Conservation (phyloP, 2,888 invertebrate genomes). For the Clanis bilineata region DNA sequence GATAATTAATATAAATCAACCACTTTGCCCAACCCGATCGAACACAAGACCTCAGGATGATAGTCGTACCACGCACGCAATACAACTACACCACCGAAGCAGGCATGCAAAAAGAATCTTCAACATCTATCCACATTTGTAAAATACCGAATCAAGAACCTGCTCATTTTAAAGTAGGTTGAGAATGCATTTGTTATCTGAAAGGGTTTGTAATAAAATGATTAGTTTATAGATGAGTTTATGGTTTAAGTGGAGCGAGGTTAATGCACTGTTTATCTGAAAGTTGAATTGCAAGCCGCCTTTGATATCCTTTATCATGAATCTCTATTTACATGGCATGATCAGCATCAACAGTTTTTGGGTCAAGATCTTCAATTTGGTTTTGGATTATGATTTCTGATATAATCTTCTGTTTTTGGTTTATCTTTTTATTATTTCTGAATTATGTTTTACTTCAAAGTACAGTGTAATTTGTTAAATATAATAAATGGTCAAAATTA, state of each 20-base stretch:
- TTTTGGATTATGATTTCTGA: not conserved
- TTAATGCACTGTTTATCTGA: conserved; percentile 6
- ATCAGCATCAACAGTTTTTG: not conserved
- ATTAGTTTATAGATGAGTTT: not conserved
- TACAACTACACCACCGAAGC: too few species aligned
- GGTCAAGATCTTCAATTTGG: not conserved
- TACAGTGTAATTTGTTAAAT: too few species aligned
- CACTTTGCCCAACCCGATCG: too few species aligned
- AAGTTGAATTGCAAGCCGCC: not conserved
- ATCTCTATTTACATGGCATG: not conserved
- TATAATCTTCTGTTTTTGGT: not conserved
- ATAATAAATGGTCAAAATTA: too few species aligned
- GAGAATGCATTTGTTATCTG: not conserved
- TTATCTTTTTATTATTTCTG: not conserved
- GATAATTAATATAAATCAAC: too few species aligned
- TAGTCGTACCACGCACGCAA: too few species aligned
- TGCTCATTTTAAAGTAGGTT: too few species aligned
- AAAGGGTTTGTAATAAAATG: not conserved
- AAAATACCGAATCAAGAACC: too few species aligned
- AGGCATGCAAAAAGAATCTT: too few species aligned
- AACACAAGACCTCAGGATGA: too few species aligned
- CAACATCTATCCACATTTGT: too few species aligned
- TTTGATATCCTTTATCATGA: conserved; percentile 3
- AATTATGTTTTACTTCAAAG: too few species aligned
- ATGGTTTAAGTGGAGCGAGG: conserved; percentile 15